Conservation (phyloP, 1,140 invertebrate genomes). For the Varroa destructor region DNA sequence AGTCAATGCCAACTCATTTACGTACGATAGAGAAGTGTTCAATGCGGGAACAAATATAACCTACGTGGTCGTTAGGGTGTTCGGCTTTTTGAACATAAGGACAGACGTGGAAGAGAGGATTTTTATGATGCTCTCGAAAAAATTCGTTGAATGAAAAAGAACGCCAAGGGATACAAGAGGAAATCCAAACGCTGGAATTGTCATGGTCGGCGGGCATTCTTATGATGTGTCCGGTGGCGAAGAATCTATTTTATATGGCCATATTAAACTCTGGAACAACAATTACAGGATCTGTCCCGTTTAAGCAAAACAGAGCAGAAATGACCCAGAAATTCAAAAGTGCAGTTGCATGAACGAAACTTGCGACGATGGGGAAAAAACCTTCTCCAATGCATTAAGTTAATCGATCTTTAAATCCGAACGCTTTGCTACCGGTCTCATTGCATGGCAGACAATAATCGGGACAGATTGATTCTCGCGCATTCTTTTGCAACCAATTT, state of each 20-base stretch:
- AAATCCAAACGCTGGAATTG: slow-evolving; percentile 40
- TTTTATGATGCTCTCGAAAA: slow-evolving; percentile 40
- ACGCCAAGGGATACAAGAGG: slow-evolving; percentile 48
- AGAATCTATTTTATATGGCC: slow-evolving; percentile 1
- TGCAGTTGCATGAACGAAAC: not conserved
- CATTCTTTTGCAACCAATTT: not conserved
- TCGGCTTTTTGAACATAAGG: slow-evolving; percentile 38
- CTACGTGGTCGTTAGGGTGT: slow-evolving; percentile 51
- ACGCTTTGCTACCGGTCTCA: not conserved
- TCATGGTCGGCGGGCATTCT: not conserved
- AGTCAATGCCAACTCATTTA: slow-evolving; percentile 48
- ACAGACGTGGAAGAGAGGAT: slow-evolving; percentile 40
- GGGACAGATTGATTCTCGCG: slow-evolving; percentile 1
- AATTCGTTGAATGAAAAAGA: slow-evolving; percentile 39
- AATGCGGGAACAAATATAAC: slow-evolving; percentile 52
- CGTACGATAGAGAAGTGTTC: slow-evolving; percentile 51
- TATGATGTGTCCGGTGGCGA: not conserved
- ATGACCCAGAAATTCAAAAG: not conserved
- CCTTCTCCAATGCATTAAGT: not conserved
- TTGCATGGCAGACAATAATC: not conserved
- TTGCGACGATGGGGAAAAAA: not conserved
- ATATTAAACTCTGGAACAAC: slow-evolving; percentile 16
- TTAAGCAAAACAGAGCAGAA: not conserved
- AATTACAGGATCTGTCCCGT: not conserved
- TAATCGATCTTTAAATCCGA: not conserved